A percentile compares a stretch with the other conserved stretches of the same genome.
phyloP scores from a whole-genome alignment of 2,113 vertebrate genomes.

The Cinclus cinclus region DNA sequence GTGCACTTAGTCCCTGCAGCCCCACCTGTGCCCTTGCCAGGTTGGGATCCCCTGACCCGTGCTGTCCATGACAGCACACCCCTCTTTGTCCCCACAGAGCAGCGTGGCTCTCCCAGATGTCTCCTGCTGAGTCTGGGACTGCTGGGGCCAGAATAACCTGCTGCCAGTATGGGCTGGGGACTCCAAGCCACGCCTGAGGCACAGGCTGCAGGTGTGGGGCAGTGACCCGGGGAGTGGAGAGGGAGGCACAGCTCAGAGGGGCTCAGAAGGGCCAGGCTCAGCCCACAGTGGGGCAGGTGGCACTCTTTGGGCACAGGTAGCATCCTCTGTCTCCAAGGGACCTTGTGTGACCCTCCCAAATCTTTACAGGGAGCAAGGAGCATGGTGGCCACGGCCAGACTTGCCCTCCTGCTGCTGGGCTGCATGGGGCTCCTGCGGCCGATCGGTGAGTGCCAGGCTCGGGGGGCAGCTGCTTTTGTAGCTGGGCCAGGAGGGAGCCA shows the following conservation, averaged over 20 bases:
- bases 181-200: rapidly evolving
- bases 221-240: not conserved
- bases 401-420: slow-evolving; percentile 12
- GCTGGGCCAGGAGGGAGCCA: rapidly evolving
- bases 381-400: not conserved
- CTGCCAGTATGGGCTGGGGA: not conserved
- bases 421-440: not conserved
- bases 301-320: not conserved
- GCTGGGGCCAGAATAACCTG: not conserved
- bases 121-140: rapidly evolving
- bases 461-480: rapidly evolving
- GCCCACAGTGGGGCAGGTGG: not conserved
- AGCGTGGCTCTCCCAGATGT: not conserved
- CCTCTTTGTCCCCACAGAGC: not conserved
- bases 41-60: rapidly evolving
- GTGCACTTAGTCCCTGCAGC: not conserved
- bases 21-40: not conserved
- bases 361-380: not conserved
- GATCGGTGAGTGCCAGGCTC: not conserved
- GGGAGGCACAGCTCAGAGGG: not conserved
- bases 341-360: not conserved
- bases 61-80: rapidly evolving
- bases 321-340: not conserved
- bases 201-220: rapidly evolving
- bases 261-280: not conserved